Conservation (phyloP, 2,888 invertebrate genomes). For the Strigamia transsilvanica region DNA sequence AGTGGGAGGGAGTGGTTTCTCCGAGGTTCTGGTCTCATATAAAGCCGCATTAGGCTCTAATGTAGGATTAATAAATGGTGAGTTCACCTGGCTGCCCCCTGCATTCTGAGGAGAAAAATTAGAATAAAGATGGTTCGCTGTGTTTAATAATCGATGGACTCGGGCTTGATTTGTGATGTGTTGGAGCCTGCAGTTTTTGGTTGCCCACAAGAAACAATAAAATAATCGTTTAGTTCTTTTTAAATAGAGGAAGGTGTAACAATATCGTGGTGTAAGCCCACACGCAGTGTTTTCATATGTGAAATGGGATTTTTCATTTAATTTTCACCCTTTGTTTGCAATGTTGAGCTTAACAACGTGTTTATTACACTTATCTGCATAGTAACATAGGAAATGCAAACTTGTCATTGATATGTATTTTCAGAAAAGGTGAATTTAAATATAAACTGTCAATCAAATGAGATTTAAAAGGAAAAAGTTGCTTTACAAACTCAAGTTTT, state of each 20-base stretch:
- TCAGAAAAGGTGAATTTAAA: no score
- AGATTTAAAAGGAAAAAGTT: no score
- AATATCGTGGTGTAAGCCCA: neutral
- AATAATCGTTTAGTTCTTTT: no score
- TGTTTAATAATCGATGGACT: conserved; percentile 3
- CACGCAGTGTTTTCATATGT: no score
- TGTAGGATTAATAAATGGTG: conserved; percentile 51
- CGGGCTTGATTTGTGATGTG: neutral
- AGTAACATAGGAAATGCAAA: no score
- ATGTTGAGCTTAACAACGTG: neutral
- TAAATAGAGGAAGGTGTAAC: neutral
- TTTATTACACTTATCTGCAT: no score
- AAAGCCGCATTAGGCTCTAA: conserved; percentile 50
- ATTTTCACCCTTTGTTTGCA: neutral
- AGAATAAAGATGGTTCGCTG: neutral
- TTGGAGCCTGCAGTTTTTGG: neutral
- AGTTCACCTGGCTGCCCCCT: neutral
- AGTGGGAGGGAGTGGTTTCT: conserved; percentile 5
- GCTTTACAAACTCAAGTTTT: no score
- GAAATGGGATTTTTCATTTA: neutral
- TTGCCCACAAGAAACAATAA: neutral
- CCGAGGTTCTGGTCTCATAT: conserved; percentile 16
- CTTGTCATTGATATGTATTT: no score
- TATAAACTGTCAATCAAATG: no score
- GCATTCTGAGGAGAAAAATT: neutral